Percentiles rank a stretch among this genome's conserved stretches.
phyloP scores from a whole-genome alignment of 2,797 vertebrate species.

The Rhinatrema bivittatum region DNA sequence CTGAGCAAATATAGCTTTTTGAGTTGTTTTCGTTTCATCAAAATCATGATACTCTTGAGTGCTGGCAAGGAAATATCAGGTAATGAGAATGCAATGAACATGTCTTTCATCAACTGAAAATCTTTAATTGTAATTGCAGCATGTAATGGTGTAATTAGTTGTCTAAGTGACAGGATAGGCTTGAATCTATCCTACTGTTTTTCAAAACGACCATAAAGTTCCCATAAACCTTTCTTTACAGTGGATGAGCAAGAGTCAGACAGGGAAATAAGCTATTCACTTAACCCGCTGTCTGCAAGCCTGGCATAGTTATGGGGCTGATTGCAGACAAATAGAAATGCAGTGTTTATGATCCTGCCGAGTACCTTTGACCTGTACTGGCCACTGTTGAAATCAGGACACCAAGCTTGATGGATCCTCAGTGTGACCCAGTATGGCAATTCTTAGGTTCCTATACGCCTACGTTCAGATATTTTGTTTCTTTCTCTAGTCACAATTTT shows the following conservation, averaged over 20 bases:
- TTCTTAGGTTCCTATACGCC: no score
- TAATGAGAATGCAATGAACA: conserved; percentile 49
- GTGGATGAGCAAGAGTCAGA: conserved; percentile 2
- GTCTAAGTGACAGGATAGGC: conserved; percentile 47
- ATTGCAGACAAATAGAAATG: no score
- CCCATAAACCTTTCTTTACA: conserved; percentile 27
- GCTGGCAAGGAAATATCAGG: conserved; percentile 48
- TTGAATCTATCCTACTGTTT: conserved; percentile 40
- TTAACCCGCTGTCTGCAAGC: not conserved
- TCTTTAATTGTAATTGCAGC: conserved; percentile 64
- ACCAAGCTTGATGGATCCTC: no score
- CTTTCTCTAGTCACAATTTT: no score
- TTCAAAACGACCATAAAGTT: conserved; percentile 20
- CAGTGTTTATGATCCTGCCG: no score
- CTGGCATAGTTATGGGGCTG: no score
- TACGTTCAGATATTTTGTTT: no score
- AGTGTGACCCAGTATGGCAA: no score
- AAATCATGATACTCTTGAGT: conserved; percentile 44
- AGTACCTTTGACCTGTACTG: no score
- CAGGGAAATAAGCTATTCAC: not conserved
- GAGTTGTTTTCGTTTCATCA: conserved; percentile 49
- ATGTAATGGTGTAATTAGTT: conserved; percentile 58
- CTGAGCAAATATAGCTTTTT: conserved; percentile 36
- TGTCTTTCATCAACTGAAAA: conserved; percentile 56
- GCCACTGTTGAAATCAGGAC: no score